Base-by-base conservation (phyloP, 2,113 vertebrate genomes). In the Mola mola region DNA sequence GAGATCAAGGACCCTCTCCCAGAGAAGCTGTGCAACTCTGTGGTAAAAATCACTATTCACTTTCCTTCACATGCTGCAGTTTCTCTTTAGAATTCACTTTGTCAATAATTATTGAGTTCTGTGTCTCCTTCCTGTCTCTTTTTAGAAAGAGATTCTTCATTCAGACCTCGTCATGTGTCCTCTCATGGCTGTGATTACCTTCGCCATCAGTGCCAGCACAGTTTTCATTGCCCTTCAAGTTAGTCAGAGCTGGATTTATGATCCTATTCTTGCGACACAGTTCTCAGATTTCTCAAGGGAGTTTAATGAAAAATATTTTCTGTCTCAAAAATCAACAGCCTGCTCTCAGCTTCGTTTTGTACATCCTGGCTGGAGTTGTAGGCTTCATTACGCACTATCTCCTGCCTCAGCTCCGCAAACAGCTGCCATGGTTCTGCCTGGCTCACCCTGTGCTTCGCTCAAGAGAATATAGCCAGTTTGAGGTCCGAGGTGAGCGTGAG, bases 191-290 rank as follows among this genome's bases (percentile, higher is more conserved):
- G 93, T 96, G 38, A 94, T 96, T 24, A 96, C 94, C 44, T 96
- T 96, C 1, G 95, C 95, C 77, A 91, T 96, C 87, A 95, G 94
- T 52, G 95, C 94, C 88, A 96, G 95, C 91, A 96, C 95, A 0
- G 95, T 96, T 75, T 96, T 96, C 82, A 94, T 96, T 11, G 95
- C 94, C 55, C 87, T 96, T 57, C 94, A 96, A 88, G 95, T 96
- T 34, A 34, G 93, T 82, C 8, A 15, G n/a, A 44, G 21, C n/a
- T 15, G 6, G 4, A 3, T 46, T 60, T 13, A 17, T 26, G n/a
- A 47, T 49, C 38, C 21, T 47, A 0, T 19, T 36, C 15, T 61
- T 29, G 6, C 7, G 19, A n/a, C 2, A 51, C 6, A 16, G 67
- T 69, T 44, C n/a, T 33, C 16, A 17, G 34, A 16, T 71, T 69